Conservation (phyloP, 2,888 invertebrate genomes). For the Lasius platythorax region DNA sequence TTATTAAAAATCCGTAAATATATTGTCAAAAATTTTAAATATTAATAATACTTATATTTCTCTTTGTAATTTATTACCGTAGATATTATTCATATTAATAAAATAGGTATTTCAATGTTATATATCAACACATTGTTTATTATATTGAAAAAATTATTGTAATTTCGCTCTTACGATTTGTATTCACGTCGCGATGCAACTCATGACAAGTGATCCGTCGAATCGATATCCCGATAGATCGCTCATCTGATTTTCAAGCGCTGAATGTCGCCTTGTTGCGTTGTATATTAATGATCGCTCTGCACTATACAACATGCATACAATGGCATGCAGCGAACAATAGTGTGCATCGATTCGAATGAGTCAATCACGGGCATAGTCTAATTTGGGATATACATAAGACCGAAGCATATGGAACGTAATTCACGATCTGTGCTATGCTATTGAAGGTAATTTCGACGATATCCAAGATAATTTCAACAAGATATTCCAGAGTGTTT, state of each 20-base stretch:
- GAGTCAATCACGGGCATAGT: conserved; percentile 80
- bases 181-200: conserved; percentile 32
- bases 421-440: conserved; percentile 39
- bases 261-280: conserved; percentile 69
- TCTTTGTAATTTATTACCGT: not conserved
- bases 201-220: conserved; percentile 24
- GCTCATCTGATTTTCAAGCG: conserved; percentile 73
- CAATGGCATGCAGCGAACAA: conserved; percentile 76
- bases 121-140: not conserved
- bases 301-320: conserved; percentile 62
- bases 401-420: conserved; percentile 34
- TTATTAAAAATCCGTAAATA: not conserved
- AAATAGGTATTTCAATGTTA: not conserved
- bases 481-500: not conserved
- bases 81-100: not conserved
- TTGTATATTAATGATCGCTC: conserved; percentile 74
- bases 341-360: conserved; percentile 78
- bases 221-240: conserved; percentile 67
- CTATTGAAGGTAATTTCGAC: conserved; percentile 24
- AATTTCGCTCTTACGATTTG: not conserved
- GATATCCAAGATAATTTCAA: not conserved
- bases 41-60: not conserved
- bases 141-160: not conserved
- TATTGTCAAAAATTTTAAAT: not conserved
- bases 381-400: conserved; percentile 68